Evolutionary conservation across 1,140 invertebrate species (phyloP), one percentile per base, ranked within the genome.

Genomic region (Caenorhabditis brenneri): DNA sequence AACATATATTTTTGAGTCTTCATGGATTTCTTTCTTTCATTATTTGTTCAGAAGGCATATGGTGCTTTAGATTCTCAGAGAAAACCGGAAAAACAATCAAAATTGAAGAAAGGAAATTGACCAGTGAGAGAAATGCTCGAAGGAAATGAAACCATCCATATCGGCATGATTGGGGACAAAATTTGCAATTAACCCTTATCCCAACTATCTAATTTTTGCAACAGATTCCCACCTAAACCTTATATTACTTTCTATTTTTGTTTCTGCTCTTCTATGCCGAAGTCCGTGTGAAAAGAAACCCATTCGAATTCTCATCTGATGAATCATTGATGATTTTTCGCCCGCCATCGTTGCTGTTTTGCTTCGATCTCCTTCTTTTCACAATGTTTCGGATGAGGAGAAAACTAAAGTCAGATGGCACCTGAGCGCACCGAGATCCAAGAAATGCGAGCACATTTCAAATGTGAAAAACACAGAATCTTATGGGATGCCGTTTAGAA

Each of bases 281-380:
- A 74, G 65, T 74, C 58, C 58, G 29, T 19, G 29, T 58, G 19
- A 29, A 74, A 65, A 42, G 65, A 74, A 74, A 74, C 65, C 36
- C 36, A 74, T 74, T 74, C 36, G 65, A 74, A 74, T 74, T 74
- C 65, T 42, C 36, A 74, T 74, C 36, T 74, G 65, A 74, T 74
- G 65, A 74, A 74, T 74, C 65, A 74, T 74, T 74, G 36, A 74
- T 74, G 65, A 74, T 46, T 74, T 74, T 31, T 42, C 65, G 33
- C n/a, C 65, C 19, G 65, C 65, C n/a, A 42, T 74, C 36, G 65
- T 46, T 12, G 58, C 29, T 74, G 65, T 74, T 74, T 74, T 74
- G 65, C 65, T 46, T n/a, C 29, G 33, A n/a, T 22, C 22, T 55
- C 53, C 33, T 16, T 36, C 58, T 65, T 65, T 74, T 46, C 36